Base-by-base conservation (phyloP, 1,140 invertebrate species). In the Atopsyche davidsoni region DNA sequence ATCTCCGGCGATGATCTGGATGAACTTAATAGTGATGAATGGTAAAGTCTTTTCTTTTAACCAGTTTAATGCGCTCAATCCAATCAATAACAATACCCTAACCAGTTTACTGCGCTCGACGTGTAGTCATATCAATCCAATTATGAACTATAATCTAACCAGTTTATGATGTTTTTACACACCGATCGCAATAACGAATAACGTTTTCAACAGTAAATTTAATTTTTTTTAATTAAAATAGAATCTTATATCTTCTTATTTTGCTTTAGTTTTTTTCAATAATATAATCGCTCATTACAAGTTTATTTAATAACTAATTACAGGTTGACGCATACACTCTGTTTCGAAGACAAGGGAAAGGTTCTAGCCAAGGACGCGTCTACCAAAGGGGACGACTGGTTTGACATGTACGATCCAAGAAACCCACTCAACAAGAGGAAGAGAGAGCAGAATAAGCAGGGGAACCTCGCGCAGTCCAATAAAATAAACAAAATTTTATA, bases 321-420 rank as follows among this genome's bases (percentile, higher is more conserved):
- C 58, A 83, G 82, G 92, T 72, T 96, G 64, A 75, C 76, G 3
- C 90, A 95, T 63, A 79, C 79, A 25, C 72, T 98, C 9, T 73
- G 79, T 10, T 93, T 91, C 64, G 85, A 91, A 54, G 82, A 87
- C 7, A 79, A 82, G 51, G 75, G 71, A 1, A 79, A 83, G 0
- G 82, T 91, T 13, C 72, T 94, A 43, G 96, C 96, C 0, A 92
- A 95, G 65, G 96, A 99, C 77, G 96, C 96, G 0, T 97, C 91
- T 59, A 89, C 84, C 3, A 93, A 92, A 65, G 79, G 84, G 46
- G 86, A 92, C 60, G 93, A 98, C 65, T 94, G 95, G 89, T 98
- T 95, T 67, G 92, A 96, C 62, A 92, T 96, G 48, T 87, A 87
- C 62, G 94, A 98, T 75, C 96, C 96, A 0, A 75, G 95, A 59